A percentile compares a stretch with the other conserved stretches of the same genome.
phyloP scores from a whole-genome alignment of 2,888 invertebrate species.

The Ochropacha duplaris region DNA sequence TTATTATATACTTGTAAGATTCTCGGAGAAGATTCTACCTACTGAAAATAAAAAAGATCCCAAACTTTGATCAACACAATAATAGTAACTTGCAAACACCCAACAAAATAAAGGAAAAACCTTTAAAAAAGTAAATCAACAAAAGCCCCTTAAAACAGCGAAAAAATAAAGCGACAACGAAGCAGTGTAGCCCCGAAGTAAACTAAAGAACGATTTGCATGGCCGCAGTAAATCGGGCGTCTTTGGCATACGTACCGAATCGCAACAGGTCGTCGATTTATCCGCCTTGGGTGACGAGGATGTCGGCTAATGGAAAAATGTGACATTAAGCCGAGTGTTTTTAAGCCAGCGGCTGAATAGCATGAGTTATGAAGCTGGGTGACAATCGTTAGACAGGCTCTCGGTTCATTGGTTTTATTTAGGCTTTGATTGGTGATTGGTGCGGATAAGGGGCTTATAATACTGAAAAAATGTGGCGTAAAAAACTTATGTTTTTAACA shows the following conservation, averaged over 20 bases:
- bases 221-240: constrained; percentile 43
- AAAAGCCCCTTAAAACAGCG: not conserved
- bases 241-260: constrained; percentile 46
- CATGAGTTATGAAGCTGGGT: constrained; percentile 60
- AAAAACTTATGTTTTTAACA: not conserved
- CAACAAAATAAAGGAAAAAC: constrained; percentile 21
- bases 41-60: no score
- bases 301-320: constrained; percentile 72
- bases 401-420: constrained; percentile 48
- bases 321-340: constrained; percentile 61
- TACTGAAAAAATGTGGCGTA: not conserved
- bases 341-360: constrained; percentile 56
- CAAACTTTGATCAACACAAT: constrained; percentile 18
- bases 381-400: constrained; percentile 53
- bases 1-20: no score
- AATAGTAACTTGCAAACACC: constrained; percentile 19
- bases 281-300: constrained; percentile 48
- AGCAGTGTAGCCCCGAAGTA: constrained; percentile 12
- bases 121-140: constrained; percentile 33
- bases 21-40: no score
- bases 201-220: constrained; percentile 70
- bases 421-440: constrained; percentile 23
- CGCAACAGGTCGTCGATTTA: constrained; percentile 78
- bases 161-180: constrained; percentile 1
- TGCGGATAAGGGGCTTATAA: constrained; percentile 12